Evolutionary conservation across 1,140 invertebrate species (phyloP), one percentile per base, ranked within the genome.

Genomic region (Laupala kohalensis): DNA sequence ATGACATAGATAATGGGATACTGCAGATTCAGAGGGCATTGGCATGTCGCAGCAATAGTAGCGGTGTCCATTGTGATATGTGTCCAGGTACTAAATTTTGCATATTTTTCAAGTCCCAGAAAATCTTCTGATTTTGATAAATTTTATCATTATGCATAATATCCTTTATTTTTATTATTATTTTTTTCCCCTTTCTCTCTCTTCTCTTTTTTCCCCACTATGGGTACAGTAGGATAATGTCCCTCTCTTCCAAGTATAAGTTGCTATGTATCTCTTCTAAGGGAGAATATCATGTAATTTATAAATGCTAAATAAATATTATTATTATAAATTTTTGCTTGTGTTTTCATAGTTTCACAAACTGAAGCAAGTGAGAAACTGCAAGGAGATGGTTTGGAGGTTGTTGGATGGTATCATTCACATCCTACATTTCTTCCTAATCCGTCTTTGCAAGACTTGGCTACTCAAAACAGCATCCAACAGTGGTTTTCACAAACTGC

Each of bases 51-150:
- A 88, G 82, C 78, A 77, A 82, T 24, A 84, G 87, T 72, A 87
- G 84, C 30, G 80, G 83, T 28, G 86, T 88, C 28, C 88, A 90
- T 79, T 91, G 90, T 78, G 90, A 92, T 74, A 91, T 91, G 88
- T 90, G 90, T 77, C 89, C 90, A 71, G 86, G 87, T 89, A 75
- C 76, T 15, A 19, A 53, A 13, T 53, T 53, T 19, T 53, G 19
- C 19, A 64, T 69, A 24, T 30, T 28, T 12, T 29, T 29, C 15
- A 68, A 67, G 23, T 13, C n/a, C 25, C 27, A 23, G 24, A 24
- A 67, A 67, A 71, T 24, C 12, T 9, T 67, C 67, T 19, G 2
- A 25, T 3, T 63, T 4, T 53, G 37, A 1, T 4, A 53, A 9
- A 53, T 13, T 53, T 1, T 13, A n/a, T n/a, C n/a, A n/a, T n/a